Base-by-base conservation (phyloP, 2,113 vertebrate genomes). In the Asarcornis scutulata region DNA sequence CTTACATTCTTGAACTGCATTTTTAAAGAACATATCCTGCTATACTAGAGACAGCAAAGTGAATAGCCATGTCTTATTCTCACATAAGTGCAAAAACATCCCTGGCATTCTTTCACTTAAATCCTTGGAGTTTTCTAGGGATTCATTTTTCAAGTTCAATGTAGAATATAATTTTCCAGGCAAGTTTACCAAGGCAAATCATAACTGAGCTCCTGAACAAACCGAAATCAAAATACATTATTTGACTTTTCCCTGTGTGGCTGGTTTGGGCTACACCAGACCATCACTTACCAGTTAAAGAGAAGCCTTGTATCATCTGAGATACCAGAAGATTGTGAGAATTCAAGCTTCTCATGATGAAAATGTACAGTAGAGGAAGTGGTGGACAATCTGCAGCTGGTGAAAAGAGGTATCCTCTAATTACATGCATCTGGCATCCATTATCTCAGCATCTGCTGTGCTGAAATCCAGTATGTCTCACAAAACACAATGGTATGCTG, bases 31-130 rank as follows among this genome's bases (percentile, higher is more conserved):
- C 5, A 3, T 71, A 55, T 89, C 64, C 52, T 22, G 7, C 89
- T 92, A 85, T 84, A 36, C 52, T 4, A 34, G 81, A 78, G 69
- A 42, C 81, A 11, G 3, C 29, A 82, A 86, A 95, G 91, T 34
- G 91, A 86, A 96, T 95, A 96, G 83, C 91, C 96, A 92, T 3
- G 11, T 38, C 86, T 69, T 85, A 23, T 63, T 83, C 86, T 67
- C 91, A 63, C 60, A 3, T 84, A 96, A 96, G 77, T 66, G 50
- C 36, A 94, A 95, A 96, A 92, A 22, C 95, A 94, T 75, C 87
- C 40, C 84, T 83, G 86, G 69, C 83, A 83, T 83, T 40, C 91
- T 60, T 80, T 58, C 91, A 62, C 15, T 59, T 18, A 74, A 84
- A 67, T 59, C 89, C 89, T 62, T 55, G 46, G 84, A 63, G 93